Conservation (phyloP, 23 tunicate genomes). For the Aplidium turbinatum region DNA sequence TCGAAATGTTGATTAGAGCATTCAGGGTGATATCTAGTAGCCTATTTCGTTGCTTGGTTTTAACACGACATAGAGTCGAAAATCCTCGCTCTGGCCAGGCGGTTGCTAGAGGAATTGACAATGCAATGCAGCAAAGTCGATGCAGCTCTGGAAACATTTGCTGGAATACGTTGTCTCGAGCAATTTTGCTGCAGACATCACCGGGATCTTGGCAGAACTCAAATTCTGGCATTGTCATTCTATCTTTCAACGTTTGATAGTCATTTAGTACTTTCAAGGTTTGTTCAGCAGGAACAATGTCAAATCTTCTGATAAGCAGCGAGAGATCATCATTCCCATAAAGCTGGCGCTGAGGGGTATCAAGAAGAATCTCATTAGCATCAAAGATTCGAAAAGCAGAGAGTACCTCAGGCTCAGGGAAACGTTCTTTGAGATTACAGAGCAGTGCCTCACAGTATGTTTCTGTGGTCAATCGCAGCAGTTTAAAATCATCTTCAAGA, state of each 20-base stretch:
- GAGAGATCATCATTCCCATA: constrained; percentile 5
- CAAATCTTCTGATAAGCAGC: constrained; percentile 9
- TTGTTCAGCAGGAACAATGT: background rate
- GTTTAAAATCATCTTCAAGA: constrained; percentile 13
- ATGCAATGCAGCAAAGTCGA: constrained; percentile 50
- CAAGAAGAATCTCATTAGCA: constrained; percentile 28
- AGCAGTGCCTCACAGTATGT: constrained; percentile 20
- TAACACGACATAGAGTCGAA: constrained; percentile 37
- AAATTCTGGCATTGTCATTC: constrained; percentile 41
- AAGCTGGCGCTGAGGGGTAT: constrained; percentile 10
- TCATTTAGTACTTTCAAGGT: constrained; percentile 17
- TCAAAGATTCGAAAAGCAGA: constrained; percentile 18
- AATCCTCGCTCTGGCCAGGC: constrained; percentile 45
- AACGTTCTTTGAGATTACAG: constrained; percentile 11
- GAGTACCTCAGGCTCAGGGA: constrained; percentile 14
- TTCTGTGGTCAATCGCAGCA: constrained; percentile 11
- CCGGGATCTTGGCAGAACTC: constrained; percentile 44
- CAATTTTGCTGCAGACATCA: constrained; percentile 45
- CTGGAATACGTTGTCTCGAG: constrained; percentile 38
- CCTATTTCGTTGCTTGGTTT: constrained; percentile 37
- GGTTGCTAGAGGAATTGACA: constrained; percentile 35
- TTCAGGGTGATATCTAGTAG: constrained; percentile 38
- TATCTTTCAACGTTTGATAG: constrained; percentile 32
- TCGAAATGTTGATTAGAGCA: constrained; percentile 5
- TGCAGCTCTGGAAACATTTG: constrained; percentile 46